Percentiles rank a stretch among this genome's conserved stretches.
phyloP scores from a whole-genome alignment of 2,797 vertebrate genomes.

The Oreochromis grahami region DNA sequence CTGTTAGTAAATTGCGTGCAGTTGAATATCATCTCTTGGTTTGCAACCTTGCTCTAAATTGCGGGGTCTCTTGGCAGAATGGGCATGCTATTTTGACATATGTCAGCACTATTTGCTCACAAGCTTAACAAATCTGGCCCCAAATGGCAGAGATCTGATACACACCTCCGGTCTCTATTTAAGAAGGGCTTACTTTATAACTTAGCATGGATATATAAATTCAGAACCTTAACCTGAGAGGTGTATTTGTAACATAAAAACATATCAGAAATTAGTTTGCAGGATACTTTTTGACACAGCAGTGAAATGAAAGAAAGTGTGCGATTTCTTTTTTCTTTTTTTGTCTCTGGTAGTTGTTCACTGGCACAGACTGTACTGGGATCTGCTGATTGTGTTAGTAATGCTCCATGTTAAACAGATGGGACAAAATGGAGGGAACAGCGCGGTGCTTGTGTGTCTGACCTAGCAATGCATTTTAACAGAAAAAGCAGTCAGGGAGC shows the following conservation, averaged over 20 bases:
- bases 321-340: background rate
- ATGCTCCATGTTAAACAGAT: constrained; percentile 44
- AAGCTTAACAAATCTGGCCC: background rate
- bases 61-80: background rate
- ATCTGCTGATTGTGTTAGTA: constrained; percentile 28
- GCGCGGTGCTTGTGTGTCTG: constrained; percentile 8
- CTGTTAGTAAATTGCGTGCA: background rate
- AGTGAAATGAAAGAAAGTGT: background rate
- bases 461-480: constrained; percentile 19
- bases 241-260: background rate
- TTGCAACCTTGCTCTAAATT: background rate
- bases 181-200: background rate
- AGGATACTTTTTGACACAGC: background rate
- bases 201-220: background rate
- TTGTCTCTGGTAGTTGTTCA: constrained; percentile 7
- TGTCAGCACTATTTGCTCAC: background rate
- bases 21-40: background rate
- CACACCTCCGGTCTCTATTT: background rate
- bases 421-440: constrained; percentile 36
- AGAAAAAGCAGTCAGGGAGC: constrained; percentile 5
- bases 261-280: background rate
- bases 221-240: background rate
- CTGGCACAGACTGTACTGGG: background rate
- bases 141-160: background rate
- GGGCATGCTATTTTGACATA: background rate